Conservation (phyloP, 1,140 invertebrate species). For the Drosophila nannoptera region DNA sequence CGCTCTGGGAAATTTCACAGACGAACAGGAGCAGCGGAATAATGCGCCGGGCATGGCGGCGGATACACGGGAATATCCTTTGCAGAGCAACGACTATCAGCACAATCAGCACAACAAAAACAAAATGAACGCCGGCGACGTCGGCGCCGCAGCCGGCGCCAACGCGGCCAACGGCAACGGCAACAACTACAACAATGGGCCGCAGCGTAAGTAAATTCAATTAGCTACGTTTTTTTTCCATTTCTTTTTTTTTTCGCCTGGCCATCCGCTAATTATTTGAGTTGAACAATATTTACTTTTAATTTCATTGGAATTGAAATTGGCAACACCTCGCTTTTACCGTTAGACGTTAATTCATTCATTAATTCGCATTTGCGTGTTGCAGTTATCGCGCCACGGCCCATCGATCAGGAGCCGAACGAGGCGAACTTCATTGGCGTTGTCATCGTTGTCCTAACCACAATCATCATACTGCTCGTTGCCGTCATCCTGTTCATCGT, state of each 20-base stretch:
- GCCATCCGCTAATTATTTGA: slow-evolving; percentile 70
- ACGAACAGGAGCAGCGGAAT: slow-evolving; percentile 80
- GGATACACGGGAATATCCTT: slow-evolving; percentile 82
- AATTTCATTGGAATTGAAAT: slow-evolving; percentile 50
- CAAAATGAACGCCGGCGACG: slow-evolving; percentile 53
- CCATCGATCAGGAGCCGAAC: slow-evolving; percentile 80
- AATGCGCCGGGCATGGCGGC: slow-evolving; percentile 44
- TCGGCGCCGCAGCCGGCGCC: slow-evolving; percentile 19
- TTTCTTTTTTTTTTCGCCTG: slow-evolving; percentile 3
- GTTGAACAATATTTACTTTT: slow-evolving; percentile 77
- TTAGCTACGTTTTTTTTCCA: slow-evolving; percentile 26
- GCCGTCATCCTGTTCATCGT: slow-evolving; percentile 87
- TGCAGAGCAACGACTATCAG: slow-evolving; percentile 85
- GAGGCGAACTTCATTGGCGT: slow-evolving; percentile 85
- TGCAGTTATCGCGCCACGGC: slow-evolving; percentile 78
- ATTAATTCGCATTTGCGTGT: slow-evolving; percentile 34
- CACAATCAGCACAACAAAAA: slow-evolving; percentile 81
- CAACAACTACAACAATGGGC: slow-evolving; percentile 74
- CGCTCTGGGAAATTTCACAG: slow-evolving; percentile 85
- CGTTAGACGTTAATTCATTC: slow-evolving; percentile 51
- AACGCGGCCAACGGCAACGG: slow-evolving; percentile 23
- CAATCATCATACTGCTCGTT: slow-evolving; percentile 86
- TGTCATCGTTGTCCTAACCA: slow-evolving; percentile 87
- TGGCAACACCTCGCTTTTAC: slow-evolving; percentile 17
- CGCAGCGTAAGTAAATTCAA: slow-evolving; percentile 75